Evolutionary conservation across 2,888 invertebrate genomes (phyloP).

Genomic region (Melieria omissa): DNA sequence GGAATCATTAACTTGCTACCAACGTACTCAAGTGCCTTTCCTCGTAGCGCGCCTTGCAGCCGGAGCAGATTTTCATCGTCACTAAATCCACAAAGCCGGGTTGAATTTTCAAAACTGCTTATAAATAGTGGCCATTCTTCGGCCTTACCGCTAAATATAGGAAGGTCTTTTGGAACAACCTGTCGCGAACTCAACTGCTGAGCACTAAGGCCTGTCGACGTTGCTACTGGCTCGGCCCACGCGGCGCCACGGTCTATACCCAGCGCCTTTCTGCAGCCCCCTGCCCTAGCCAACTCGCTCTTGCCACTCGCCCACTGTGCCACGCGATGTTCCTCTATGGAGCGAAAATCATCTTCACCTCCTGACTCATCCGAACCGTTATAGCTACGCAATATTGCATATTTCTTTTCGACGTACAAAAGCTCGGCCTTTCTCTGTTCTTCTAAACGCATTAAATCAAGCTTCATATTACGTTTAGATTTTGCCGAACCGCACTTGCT

Average conservation of each 20-base stretch:
- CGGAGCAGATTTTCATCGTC: slow-evolving; percentile 22
- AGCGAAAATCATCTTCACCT: no score
- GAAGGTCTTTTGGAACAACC: slow-evolving; percentile 8
- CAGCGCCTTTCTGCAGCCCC: no score
- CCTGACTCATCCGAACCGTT: no score
- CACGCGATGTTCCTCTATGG: no score
- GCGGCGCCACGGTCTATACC: neutral
- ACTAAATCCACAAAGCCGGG: slow-evolving; percentile 18
- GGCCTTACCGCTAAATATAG: neutral
- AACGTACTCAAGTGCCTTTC: slow-evolving; percentile 12
- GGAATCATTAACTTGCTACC: slow-evolving; percentile 14
- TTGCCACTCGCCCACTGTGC: no score
- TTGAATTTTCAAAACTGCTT: slow-evolving; percentile 16
- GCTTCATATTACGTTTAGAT: neutral
- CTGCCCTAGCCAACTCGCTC: no score
- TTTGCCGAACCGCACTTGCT: no score
- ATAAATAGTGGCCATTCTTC: slow-evolving; percentile 18
- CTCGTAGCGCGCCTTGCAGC: slow-evolving; percentile 22
- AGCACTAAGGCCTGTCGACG: neutral
- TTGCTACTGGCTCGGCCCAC: no score
- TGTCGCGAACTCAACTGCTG: slow-evolving; percentile 13
- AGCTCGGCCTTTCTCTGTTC: neutral
- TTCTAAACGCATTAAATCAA: neutral
- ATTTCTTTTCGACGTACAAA: neutral
- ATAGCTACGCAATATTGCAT: neutral